Evolutionary conservation across 1,140 invertebrate species (phyloP), one percentile per base, ranked within the genome.

Genomic region (Brachionus rotundiformis): DNA sequence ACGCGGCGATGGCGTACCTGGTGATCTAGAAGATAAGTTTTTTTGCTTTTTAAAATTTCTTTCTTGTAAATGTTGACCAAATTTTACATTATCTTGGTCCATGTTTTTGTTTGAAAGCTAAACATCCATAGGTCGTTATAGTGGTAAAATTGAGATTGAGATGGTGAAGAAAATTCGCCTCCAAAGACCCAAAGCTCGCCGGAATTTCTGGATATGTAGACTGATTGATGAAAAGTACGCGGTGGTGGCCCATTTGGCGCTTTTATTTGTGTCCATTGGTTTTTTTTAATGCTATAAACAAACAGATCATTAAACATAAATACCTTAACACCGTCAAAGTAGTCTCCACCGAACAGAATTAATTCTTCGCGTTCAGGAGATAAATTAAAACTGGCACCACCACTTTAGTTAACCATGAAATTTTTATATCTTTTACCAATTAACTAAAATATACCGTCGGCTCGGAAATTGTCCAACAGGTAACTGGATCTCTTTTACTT

Each of bases 81-180:
- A 59, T 86, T 86, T 86, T 86, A 92, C 91, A 85, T 88, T 80
- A 95, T 91, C 89, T 95, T 95, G 84, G 95, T 92, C 95, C 95
- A 98, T 87, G 92, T 92, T 84, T 93, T 94, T 0, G 91, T 91
- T 61, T 90, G 90, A 5, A 93, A 86, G 85, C 93, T 91, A 85
- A 92, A 94, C 19, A 94, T 91, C 94, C 95, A 97, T 0, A 98
- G 88, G 87, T 98, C 95, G 87, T 92, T 92, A 85, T 95, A 97
- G 86, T 98, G 95, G 87, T 95, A 93, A 87, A 96, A 97, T 86
- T 96, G 95, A 33, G 93, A 92, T 85, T 96, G 93, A 0, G 92
- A 92, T 1, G 93, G 92, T 87, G 93, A 95, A 0, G 93, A 92
- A 88, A 93, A 96, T 89, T 98, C 95, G 5, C 95, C 95, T 23